Percentiles rank a stretch among this genome's conserved stretches.
These are phyloP conservation scores for Nymphalis polychloros DNA, from an alignment of 2,888 invertebrate genomes.

Conservation along the genomic window DNA sequence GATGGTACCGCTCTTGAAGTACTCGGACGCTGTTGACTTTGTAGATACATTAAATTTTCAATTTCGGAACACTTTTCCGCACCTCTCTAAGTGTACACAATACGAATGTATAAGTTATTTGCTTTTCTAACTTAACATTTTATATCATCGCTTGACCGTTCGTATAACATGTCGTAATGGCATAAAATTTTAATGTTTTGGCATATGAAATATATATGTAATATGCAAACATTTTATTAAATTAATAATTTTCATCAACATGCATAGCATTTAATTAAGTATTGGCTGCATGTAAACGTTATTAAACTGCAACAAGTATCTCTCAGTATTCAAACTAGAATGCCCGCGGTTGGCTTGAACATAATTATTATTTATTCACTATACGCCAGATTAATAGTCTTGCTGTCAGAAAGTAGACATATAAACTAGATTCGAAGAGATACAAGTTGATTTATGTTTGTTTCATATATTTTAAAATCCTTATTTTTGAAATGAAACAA, in stretches of 20 bases:
- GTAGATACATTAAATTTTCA: slow-evolving; percentile 10
- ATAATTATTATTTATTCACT: slow-evolving; percentile 26
- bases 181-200: too few species aligned
- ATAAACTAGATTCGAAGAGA: slow-evolving; percentile 3
- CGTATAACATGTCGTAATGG: too few species aligned
- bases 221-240: too few species aligned
- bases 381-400: slow-evolving; percentile 7
- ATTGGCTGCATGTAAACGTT: slow-evolving; percentile 11
- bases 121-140: too few species aligned
- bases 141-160: too few species aligned
- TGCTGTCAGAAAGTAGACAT: slow-evolving; percentile 10
- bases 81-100: neutral
- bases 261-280: neutral
- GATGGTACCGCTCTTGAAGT: neutral
- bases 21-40: neutral
- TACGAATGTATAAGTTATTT: slow-evolving; percentile 3
- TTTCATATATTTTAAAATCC: too few species aligned
- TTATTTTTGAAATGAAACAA: too few species aligned
- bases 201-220: too few species aligned
- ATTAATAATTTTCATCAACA: too few species aligned
- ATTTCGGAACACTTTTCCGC: slow-evolving; percentile 4
- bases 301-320: slow-evolving; percentile 11
- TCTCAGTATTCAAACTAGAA: slow-evolving; percentile 13
- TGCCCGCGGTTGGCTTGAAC: slow-evolving; percentile 10
- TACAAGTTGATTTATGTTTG: neutral